These are phyloP conservation scores for Eledona agricola DNA, from an alignment of 2,888 invertebrate species.

Conservation along the genomic window DNA sequence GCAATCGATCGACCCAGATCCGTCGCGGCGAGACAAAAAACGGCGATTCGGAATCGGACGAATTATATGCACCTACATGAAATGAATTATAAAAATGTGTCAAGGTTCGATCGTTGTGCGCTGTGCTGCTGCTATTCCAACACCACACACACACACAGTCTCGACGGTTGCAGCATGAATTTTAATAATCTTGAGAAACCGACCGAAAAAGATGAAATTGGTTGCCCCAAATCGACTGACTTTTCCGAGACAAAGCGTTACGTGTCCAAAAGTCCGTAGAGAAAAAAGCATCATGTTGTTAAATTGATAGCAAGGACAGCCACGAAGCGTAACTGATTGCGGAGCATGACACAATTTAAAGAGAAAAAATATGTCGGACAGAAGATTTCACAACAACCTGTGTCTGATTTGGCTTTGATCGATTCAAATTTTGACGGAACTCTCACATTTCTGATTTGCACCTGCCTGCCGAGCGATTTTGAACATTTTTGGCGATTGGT, in stretches of 20 bases:
- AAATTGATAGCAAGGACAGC: constrained; percentile 54
- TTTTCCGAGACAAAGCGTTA: constrained; percentile 10
- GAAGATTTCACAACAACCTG: constrained; percentile 46
- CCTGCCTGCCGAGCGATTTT: not conserved
- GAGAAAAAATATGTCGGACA: constrained; percentile 41
- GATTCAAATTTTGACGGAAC: constrained; percentile 32
- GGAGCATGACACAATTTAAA: constrained; percentile 57
- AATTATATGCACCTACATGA: too few relatives aligned
- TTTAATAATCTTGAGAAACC: constrained; percentile 9
- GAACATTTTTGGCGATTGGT: constrained; percentile 1
- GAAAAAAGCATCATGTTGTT: constrained; percentile 39
- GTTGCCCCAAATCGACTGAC: not conserved
- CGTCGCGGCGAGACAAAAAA: constrained; percentile 31
- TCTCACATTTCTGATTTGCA: too few relatives aligned
- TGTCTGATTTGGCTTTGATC: constrained; percentile 43
- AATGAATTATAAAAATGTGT: constrained; percentile 50
- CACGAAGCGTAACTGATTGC: constrained; percentile 58
- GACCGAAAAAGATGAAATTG: constrained; percentile 4
- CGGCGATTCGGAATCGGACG: too few relatives aligned
- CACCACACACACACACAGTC: too few relatives aligned
- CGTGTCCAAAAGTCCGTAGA: constrained; percentile 10
- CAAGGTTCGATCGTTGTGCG: constrained; percentile 49
- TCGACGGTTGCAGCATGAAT: too few relatives aligned
- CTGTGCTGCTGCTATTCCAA: constrained; percentile 48
- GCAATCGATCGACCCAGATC: constrained; percentile 43